phyloP scores from a whole-genome alignment of 2,113 vertebrate species.

The Centropristis striata region DNA sequence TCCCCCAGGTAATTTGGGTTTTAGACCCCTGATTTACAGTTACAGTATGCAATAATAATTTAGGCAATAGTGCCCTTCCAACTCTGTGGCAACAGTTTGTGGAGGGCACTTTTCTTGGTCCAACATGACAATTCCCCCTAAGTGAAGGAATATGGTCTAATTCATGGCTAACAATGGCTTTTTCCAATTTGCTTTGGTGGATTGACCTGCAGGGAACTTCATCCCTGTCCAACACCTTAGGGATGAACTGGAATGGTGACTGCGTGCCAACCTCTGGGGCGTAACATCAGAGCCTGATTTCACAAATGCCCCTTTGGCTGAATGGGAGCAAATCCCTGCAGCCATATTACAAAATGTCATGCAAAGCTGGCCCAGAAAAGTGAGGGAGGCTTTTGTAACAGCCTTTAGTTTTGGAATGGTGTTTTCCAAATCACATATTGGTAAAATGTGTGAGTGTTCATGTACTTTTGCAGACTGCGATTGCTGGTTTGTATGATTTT shows the following conservation, averaged over 20 bases:
- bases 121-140: background rate
- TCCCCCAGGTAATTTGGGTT: too few species aligned
- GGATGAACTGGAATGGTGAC: background rate
- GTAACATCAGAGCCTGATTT: background rate
- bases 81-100: background rate
- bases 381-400: background rate
- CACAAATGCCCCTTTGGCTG: background rate
- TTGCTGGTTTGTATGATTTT: too few species aligned
- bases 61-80: background rate
- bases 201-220: background rate
- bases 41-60: background rate
- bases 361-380: background rate
- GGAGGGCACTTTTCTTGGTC: background rate
- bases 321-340: background rate
- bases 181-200: background rate
- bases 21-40: too few species aligned
- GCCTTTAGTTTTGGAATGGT: background rate
- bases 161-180: background rate
- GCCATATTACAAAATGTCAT: background rate
- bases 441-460: background rate
- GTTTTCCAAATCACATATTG: background rate
- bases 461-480: background rate
- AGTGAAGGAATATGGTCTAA: background rate
- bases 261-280: background rate
- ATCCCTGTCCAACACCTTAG: background rate